Conservation (phyloP, 2,113 vertebrate genomes). For the Oryzias curvinotus region DNA sequence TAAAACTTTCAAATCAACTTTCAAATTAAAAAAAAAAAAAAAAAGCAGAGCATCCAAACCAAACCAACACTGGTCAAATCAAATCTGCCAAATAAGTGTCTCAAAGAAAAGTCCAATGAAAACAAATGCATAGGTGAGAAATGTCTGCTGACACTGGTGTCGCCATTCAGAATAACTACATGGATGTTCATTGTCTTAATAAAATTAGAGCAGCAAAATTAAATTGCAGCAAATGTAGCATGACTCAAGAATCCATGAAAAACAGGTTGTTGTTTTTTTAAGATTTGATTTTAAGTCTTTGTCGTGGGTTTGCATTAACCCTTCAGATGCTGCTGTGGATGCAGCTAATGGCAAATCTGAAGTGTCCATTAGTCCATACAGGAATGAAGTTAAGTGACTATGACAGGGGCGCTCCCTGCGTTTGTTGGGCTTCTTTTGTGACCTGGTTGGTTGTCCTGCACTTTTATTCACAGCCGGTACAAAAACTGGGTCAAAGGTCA, state of each 20-base stretch:
- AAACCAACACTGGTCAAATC: too few relatives aligned
- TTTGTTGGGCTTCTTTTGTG: slow-evolving; percentile 75
- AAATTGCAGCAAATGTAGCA: background rate
- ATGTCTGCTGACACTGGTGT: background rate
- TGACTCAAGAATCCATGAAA: slow-evolving; percentile 5
- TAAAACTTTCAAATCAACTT: too few relatives aligned
- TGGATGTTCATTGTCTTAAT: background rate
- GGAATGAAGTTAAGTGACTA: slow-evolving; percentile 79
- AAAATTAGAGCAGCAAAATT: background rate
- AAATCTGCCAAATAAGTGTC: too few relatives aligned
- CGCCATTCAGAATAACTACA: background rate
- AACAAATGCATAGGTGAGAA: too few relatives aligned
- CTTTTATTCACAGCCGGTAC: slow-evolving; percentile 75
- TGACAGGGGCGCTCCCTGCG: slow-evolving; percentile 76
- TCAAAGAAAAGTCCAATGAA: too few relatives aligned
- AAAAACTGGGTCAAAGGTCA: slow-evolving; percentile 82
- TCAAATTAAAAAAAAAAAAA: too few relatives aligned
- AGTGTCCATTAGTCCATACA: slow-evolving; percentile 74
- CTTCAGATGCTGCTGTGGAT: slow-evolving; percentile 21
- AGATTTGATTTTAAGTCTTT: background rate
- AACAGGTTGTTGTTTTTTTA: background rate
- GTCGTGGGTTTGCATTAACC: slow-evolving; percentile 38
- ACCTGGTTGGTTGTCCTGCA: slow-evolving; percentile 67
- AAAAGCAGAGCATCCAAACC: too few relatives aligned
- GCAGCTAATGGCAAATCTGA: slow-evolving; percentile 64